Evolutionary conservation across 2,797 vertebrate genomes (phyloP).

Genomic region (Pseudocheirus occidentalis): DNA sequence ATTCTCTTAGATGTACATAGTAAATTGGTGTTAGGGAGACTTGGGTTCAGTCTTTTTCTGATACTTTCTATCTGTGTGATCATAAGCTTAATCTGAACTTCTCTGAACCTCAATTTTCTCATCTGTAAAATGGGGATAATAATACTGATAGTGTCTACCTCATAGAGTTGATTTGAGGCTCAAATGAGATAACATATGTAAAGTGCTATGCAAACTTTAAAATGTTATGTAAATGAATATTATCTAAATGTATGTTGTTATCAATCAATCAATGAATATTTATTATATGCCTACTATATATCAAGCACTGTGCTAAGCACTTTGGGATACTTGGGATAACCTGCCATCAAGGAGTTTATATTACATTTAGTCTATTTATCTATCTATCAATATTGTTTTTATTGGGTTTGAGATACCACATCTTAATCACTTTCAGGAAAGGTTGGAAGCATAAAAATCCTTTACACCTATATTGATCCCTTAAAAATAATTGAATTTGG

Average conservation of each 20-base stretch:
- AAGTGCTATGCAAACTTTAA: neutral
- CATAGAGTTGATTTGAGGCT: neutral
- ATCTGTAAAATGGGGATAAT: neutral
- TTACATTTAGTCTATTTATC: neutral
- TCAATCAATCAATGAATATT: neutral
- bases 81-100: neutral
- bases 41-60: neutral
- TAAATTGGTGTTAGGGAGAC: neutral
- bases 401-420: neutral
- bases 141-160: neutral
- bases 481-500: neutral
- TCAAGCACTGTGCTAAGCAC: neutral
- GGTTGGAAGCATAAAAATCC: neutral
- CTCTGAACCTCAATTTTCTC: neutral
- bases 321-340: no score
- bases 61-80: neutral
- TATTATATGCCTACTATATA: neutral
- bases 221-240: neutral
- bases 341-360: neutral
- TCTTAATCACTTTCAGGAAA: neutral
- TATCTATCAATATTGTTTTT: neutral
- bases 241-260: neutral
- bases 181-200: neutral
- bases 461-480: neutral
- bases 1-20: constrained; percentile 19